phyloP scores from a whole-genome alignment of 2,888 invertebrate genomes.

The Phortica magna region DNA sequence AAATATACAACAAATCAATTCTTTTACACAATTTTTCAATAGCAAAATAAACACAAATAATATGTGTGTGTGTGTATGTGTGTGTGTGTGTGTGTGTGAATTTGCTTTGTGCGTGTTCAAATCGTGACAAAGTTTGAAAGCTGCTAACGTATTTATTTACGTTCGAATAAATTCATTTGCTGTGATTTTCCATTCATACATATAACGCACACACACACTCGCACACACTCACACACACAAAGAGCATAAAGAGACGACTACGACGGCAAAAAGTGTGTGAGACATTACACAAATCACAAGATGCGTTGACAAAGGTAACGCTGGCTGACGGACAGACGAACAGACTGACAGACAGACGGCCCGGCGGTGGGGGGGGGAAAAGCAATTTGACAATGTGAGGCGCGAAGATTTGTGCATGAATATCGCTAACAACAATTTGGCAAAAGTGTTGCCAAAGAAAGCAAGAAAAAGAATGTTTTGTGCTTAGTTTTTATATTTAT shows the following conservation, averaged over 20 bases:
- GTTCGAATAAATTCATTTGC: constrained; percentile 22
- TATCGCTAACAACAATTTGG: constrained; percentile 9
- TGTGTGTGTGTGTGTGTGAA: not conserved
- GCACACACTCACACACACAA: not conserved
- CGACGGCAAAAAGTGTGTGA: no score
- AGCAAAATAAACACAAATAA: constrained; percentile 28
- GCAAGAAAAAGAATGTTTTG: constrained; percentile 3
- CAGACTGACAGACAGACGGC: no score
- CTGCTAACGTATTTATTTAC: constrained; percentile 30
- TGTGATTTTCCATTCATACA: constrained; percentile 22
- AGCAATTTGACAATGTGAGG: not conserved
- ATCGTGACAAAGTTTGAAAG: constrained; percentile 31
- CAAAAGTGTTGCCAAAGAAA: constrained; percentile 26
- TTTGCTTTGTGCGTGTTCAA: constrained; percentile 7
- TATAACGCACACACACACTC: not conserved
- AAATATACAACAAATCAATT: constrained; percentile 19
- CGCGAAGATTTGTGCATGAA: not conserved
- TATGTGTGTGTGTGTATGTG: not conserved
- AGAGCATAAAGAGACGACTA: not conserved
- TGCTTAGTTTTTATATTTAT: constrained; percentile 22
- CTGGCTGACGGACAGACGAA: no score
- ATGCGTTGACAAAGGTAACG: not conserved
- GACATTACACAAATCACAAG: not conserved
- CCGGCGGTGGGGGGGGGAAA: not conserved
- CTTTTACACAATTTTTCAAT: constrained; percentile 19